Percentiles rank a stretch among this genome's conserved stretches.
phyloP scores from a whole-genome alignment of 2,113 vertebrate genomes.

The Cynocephalus volans region DNA sequence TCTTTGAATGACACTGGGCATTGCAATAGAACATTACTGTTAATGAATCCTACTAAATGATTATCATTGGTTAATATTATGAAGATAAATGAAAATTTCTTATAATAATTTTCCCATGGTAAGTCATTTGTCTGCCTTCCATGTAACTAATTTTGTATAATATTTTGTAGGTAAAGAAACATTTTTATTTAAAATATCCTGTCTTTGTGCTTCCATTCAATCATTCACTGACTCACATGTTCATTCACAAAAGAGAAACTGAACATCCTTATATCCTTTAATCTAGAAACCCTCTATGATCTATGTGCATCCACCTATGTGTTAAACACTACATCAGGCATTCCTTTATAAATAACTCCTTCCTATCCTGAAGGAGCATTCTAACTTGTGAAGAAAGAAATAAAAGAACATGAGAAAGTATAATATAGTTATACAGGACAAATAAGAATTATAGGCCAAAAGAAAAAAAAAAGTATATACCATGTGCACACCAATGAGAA shows the following conservation, averaged over 20 bases:
- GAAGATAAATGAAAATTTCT: background rate
- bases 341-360: background rate
- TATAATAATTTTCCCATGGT: background rate
- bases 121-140: background rate
- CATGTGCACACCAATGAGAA: too few relatives aligned
- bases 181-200: background rate
- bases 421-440: background rate
- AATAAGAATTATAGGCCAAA: too few relatives aligned
- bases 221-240: background rate
- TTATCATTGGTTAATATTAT: background rate
- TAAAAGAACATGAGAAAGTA: background rate
- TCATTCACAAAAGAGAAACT: background rate
- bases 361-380: background rate
- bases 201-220: background rate
- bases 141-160: background rate
- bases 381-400: background rate
- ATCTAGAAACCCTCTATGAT: background rate
- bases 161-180: background rate
- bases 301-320: background rate
- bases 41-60: slow-evolving; percentile 32
- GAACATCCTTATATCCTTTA: background rate
- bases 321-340: background rate
- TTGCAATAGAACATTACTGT: background rate
- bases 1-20: background rate
- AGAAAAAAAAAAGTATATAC: too few relatives aligned